Evolutionary conservation across 2,888 invertebrate species (phyloP).

Genomic region (Lasioglossum malachurum): DNA sequence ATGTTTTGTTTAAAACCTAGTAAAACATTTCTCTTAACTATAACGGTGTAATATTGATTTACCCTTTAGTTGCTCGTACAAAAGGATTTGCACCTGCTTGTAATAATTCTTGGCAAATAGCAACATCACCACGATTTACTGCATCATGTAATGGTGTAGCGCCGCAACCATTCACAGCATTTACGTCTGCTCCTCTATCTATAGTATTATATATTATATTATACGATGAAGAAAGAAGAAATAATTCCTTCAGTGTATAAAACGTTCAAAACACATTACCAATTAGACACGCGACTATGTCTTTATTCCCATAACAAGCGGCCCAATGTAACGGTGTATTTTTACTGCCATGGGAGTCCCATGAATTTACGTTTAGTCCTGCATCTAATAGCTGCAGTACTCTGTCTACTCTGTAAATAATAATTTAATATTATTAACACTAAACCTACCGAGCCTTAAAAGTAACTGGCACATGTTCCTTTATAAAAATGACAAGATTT

Average conservation of each 20-base stretch:
- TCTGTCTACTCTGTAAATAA: constrained; percentile 85
- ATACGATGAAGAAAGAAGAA: not conserved
- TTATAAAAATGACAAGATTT: too few species aligned
- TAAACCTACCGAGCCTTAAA: too few species aligned
- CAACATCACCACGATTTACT: constrained; percentile 86
- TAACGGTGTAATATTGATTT: constrained; percentile 40
- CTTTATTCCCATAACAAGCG: constrained; percentile 87
- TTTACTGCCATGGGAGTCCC: constrained; percentile 87
- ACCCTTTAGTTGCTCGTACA: constrained; percentile 86
- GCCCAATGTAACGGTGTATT: constrained; percentile 89
- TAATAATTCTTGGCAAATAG: constrained; percentile 86
- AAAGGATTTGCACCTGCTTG: constrained; percentile 87
- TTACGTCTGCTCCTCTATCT: constrained; percentile 87
- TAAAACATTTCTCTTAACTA: not conserved
- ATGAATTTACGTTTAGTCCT: constrained; percentile 87
- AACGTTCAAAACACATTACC: constrained; percentile 80
- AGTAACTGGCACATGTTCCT: too few species aligned
- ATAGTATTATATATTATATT: not conserved
- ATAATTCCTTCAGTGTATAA: not conserved
- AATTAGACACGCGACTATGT: constrained; percentile 86
- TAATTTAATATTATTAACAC: not conserved
- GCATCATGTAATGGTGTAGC: constrained; percentile 88
- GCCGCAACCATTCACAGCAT: constrained; percentile 87
- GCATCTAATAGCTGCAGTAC: constrained; percentile 87
- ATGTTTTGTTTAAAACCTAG: not conserved